Base-by-base conservation (phyloP, 2,888 invertebrate genomes). In the Julus scanicus region DNA sequence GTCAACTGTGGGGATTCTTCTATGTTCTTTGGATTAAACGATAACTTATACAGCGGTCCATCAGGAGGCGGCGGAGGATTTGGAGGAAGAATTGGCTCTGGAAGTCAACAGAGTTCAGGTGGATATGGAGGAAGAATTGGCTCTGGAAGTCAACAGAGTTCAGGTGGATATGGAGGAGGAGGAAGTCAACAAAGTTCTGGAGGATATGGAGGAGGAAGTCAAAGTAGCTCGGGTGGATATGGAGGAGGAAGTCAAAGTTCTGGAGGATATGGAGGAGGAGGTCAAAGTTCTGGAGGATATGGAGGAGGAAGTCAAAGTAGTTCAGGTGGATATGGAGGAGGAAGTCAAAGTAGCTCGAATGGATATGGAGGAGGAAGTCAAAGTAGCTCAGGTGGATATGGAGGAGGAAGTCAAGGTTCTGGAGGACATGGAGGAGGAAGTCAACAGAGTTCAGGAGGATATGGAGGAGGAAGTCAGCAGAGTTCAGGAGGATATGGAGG, bases 1-100 rank as follows among this genome's bases (percentile, higher is more conserved):
- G 97, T 97, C 90, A 96, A 97, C 92, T 97, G 97, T 92, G 95
- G 95, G 89, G 95, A 95, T 90, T 95, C 97, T 0, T 95, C 95
- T 0, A 95, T 95, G 37, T 94, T 95, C 87, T 97, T 97, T 92
- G 94, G 94, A 88, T 93, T 96, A 87, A 97, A 97, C 91, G 96
- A 95, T 86, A 95, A 96, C 90, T 17, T 87, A n/a, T 87, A 80
- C 80, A 37, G 37, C 3, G 85, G 85, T 13, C 44, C 85, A 2
- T 85, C 85, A 44, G 85, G 85, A 20, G 85, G 85, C 5, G 44
- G 48, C 11, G 85, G 85, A 85, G 85, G 85, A 85, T 44, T 44
- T 44, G 85, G 85, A 11, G 85, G 85, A 4, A 49, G 44, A 44
- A 85, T 44, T n/a, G 15, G 85, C n/a, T 85, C 49, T 44, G 85